Base-by-base conservation (phyloP, 37 sponge, comb jelly and placozoan species). In the Hormiphora californensis region DNA sequence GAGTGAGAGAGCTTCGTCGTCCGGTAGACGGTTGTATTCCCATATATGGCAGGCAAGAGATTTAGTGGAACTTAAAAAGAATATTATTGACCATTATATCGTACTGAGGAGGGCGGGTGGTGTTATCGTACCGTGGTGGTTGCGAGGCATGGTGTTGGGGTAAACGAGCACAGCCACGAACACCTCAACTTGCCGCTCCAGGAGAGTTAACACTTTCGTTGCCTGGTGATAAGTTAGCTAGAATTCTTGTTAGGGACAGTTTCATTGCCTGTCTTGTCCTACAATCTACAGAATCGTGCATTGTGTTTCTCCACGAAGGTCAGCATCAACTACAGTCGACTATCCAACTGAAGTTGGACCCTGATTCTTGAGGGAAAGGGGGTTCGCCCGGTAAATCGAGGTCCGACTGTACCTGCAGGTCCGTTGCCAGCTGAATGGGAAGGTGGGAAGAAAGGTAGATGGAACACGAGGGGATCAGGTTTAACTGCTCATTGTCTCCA, bases 61-160 rank as follows among this genome's bases (percentile, higher is more conserved):
- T n/a, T n/a, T n/a, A n/a, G n/a, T n/a, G n/a, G n/a, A n/a, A n/a
- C n/a, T n/a, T n/a, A n/a, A n/a, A n/a, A n/a, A n/a, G n/a, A n/a
- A n/a, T n/a, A n/a, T n/a, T n/a, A n/a, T n/a, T n/a, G n/a, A n/a
- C n/a, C n/a, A n/a, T n/a, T n/a, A n/a, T n/a, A n/a, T n/a, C n/a
- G n/a, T n/a, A n/a, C n/a, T n/a, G n/a, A n/a, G n/a, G n/a, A n/a
- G n/a, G n/a, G n/a, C n/a, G n/a, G n/a, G n/a, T n/a, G n/a, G n/a
- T n/a, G n/a, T n/a, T n/a, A n/a, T n/a, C n/a, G n/a, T 73, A 73
- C 81, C 81, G 81, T 73, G 43, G 46, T 73, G 81, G 25, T 73
- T 73, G 27, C 36, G 36, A 4, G 81, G 81, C 81, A 73, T 73
- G 41, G 81, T 36, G 81, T 40, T 40, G 1, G 81, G 81, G 81